These are phyloP conservation scores for Petrolisthes manimaculis DNA, from an alignment of 2,888 invertebrate genomes.

Conservation along the genomic window DNA sequence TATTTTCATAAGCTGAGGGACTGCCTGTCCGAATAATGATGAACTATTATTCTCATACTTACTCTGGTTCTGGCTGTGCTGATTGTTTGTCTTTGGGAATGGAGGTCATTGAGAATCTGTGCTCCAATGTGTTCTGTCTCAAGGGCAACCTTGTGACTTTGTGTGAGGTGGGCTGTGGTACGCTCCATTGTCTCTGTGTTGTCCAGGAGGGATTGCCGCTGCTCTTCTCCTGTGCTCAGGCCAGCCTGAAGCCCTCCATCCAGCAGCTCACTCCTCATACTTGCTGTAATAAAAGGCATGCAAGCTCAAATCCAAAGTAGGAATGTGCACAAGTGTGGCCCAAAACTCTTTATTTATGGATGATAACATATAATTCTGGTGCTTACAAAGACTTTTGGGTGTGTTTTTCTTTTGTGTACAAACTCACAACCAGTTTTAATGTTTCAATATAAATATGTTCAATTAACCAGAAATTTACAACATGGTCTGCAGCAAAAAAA, in stretches of 20 bases:
- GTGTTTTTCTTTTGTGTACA: no score
- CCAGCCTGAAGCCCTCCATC: slow-evolving; percentile 41
- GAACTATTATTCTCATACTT: background rate
- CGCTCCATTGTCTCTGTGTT: slow-evolving; percentile 50
- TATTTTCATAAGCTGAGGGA: no score
- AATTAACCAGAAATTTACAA: no score
- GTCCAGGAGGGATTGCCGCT: slow-evolving; percentile 51
- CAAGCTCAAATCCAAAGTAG: background rate
- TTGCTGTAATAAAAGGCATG: slow-evolving; percentile 10
- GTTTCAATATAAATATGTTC: no score
- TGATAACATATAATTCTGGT: no score
- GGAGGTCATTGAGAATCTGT: slow-evolving; percentile 56
- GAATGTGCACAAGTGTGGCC: no score
- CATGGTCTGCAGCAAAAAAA: no score
- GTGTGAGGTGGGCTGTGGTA: slow-evolving; percentile 32
- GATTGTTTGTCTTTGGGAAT: slow-evolving; percentile 56
- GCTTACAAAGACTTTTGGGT: no score
- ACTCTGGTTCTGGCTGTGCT: slow-evolving; percentile 53
- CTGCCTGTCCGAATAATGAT: background rate
- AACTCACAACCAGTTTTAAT: no score
- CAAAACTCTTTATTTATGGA: no score
- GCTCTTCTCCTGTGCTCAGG: slow-evolving; percentile 46
- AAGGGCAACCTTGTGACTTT: slow-evolving; percentile 48
- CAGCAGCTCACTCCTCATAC: slow-evolving; percentile 38
- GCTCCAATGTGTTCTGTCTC: slow-evolving; percentile 64